These are phyloP conservation scores for Hybognathus amarus DNA, from an alignment of 2,797 vertebrate species.

Conservation along the genomic window DNA sequence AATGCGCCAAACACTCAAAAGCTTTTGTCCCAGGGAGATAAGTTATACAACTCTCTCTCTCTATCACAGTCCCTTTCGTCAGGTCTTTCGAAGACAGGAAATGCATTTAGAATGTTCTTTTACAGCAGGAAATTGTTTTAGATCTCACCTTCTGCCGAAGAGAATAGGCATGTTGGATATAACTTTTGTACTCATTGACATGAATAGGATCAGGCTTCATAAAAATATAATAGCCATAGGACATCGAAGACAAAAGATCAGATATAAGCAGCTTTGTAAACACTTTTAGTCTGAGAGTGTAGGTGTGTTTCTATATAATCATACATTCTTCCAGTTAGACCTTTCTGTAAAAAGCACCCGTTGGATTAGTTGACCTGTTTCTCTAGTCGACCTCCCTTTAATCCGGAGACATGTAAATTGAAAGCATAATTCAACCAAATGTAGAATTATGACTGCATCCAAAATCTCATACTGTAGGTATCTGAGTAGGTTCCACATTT, in stretches of 20 bases:
- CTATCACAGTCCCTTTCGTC: not conserved
- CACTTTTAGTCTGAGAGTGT: not conserved
- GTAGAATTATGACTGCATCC: not conserved
- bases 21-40: not conserved
- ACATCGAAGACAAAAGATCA: not conserved
- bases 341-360: not conserved
- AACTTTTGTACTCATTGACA: not conserved
- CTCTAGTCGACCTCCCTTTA: not conserved
- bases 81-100: constrained; percentile 41
- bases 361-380: not conserved
- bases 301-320: not conserved
- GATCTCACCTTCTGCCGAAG: not conserved
- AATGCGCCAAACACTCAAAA: not conserved
- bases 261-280: not conserved
- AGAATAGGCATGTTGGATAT: not conserved
- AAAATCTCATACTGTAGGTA: not conserved
- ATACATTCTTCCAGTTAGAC: not conserved
- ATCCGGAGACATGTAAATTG: not conserved
- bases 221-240: not conserved
- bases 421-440: not conserved
- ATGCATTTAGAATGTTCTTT: constrained; percentile 8
- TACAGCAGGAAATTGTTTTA: constrained; percentile 20
- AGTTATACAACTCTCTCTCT: not conserved
- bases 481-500: not conserved
- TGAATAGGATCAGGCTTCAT: not conserved